Evolutionary conservation across 53 echinoderm and acorn worm genomes (phyloP).

Genomic region (Hippasteria phrygiana): DNA sequence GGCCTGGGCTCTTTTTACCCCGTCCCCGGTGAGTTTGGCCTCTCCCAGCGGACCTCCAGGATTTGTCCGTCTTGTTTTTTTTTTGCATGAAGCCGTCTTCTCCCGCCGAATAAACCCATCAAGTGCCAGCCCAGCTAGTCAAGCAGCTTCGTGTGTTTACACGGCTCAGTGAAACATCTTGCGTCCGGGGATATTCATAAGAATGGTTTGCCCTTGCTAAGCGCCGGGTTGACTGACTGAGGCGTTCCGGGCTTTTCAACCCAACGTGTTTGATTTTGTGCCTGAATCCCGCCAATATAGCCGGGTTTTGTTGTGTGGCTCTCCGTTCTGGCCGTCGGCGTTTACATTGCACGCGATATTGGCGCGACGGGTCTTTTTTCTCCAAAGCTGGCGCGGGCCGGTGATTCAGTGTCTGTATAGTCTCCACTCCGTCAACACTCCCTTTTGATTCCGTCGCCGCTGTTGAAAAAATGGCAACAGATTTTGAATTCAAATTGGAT

Average conservation of each 20-base stretch:
- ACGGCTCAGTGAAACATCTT: constrained; percentile 20
- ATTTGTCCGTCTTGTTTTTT: neutral
- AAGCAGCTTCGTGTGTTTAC: constrained; percentile 13
- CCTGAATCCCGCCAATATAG: neutral
- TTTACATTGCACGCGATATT: constrained; percentile 38
- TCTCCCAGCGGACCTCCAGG: constrained; percentile 36
- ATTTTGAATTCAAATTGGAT: constrained; percentile 3
- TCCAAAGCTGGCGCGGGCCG: neutral
- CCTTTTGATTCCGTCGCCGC: neutral
- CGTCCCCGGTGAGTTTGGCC: neutral
- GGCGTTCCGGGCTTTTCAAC: constrained; percentile 39
- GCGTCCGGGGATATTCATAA: neutral
- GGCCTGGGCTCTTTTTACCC: constrained; percentile 9
- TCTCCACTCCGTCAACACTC: constrained; percentile 47
- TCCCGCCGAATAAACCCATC: constrained; percentile 10
- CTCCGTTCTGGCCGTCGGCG: constrained; percentile 12
- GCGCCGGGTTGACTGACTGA: constrained; percentile 27
- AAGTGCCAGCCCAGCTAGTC: neutral
- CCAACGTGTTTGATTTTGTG: constrained; percentile 10
- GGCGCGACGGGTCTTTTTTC: constrained; percentile 17
- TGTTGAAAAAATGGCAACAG: constrained; percentile 12
- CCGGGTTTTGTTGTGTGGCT: neutral
- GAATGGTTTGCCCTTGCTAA: constrained; percentile 39
- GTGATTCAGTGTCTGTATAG: neutral
- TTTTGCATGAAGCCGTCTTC: neutral